Percentiles rank a stretch among this genome's conserved stretches.
phyloP scores from a whole-genome alignment of 2,797 vertebrate genomes.

The Nyctibius grandis region DNA sequence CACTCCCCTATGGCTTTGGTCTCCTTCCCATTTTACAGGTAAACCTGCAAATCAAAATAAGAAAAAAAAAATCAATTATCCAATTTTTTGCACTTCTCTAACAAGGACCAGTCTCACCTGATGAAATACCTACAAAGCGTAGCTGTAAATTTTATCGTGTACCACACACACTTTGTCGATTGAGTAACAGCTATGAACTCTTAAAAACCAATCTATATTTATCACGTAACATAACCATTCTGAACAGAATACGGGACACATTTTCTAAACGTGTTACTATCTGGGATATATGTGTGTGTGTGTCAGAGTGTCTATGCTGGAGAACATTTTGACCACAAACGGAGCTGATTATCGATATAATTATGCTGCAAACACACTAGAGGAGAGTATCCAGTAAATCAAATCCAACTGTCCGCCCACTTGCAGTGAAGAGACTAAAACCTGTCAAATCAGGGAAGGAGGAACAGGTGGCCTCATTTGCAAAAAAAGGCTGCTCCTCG shows the following conservation, averaged over 20 bases:
- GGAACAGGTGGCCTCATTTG: slow-evolving; percentile 62
- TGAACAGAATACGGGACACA: not conserved
- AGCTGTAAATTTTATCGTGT: slow-evolving; percentile 14
- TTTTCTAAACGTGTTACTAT: not conserved
- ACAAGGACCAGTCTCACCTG: slow-evolving; percentile 24
- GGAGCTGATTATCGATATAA: slow-evolving; percentile 67
- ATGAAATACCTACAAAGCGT: slow-evolving; percentile 24
- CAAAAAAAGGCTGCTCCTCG: slow-evolving; percentile 4
- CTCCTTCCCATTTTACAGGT: not conserved
- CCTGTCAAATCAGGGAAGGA: slow-evolving; percentile 56
- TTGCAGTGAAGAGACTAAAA: slow-evolving; percentile 39
- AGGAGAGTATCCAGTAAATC: slow-evolving; percentile 61
- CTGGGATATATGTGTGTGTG: not conserved
- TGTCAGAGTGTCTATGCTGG: not conserved
- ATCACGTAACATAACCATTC: not conserved
- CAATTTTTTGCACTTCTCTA: slow-evolving; percentile 2
- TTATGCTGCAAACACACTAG: slow-evolving; percentile 63
- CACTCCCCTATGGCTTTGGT: not conserved
- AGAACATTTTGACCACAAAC: slow-evolving; percentile 63
- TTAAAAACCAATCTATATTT: slow-evolving; percentile 53
- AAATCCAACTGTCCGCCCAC: slow-evolving; percentile 64
- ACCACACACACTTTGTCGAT: slow-evolving; percentile 20
- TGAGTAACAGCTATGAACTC: not conserved
- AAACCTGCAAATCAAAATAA: not conserved
- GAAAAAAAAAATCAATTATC: not conserved